Evolutionary conservation across 2,888 invertebrate genomes (phyloP).

Genomic region (Dexiosoma caninum): DNA sequence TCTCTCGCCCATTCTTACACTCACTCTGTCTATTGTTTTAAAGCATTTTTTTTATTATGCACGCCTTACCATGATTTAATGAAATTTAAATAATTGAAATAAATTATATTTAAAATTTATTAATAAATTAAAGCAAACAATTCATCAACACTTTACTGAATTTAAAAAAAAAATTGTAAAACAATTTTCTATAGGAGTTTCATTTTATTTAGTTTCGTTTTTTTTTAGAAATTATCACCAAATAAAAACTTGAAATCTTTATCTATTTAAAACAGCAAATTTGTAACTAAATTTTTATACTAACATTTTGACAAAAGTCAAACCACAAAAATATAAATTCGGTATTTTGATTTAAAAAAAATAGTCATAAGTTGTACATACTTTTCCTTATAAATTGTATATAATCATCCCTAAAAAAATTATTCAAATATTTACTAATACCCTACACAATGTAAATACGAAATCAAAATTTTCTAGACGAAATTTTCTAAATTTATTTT

Average conservation of each 20-base stretch:
- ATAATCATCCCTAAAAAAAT: constrained; percentile 54
- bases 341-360: constrained; percentile 45
- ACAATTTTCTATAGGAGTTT: constrained; percentile 24
- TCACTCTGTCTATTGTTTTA: constrained; percentile 42
- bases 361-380: constrained; percentile 66
- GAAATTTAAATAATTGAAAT: constrained; percentile 13
- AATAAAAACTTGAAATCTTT: constrained; percentile 9
- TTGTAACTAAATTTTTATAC: constrained; percentile 60
- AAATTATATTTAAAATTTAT: not conserved
- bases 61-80: constrained; percentile 49
- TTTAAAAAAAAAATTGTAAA: constrained; percentile 21
- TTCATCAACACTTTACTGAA: constrained; percentile 8
- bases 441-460: constrained; percentile 60
- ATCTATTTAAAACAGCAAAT: constrained; percentile 18
- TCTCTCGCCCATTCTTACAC: constrained; percentile 26
- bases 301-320: constrained; percentile 44
- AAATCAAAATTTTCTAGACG: constrained; percentile 43
- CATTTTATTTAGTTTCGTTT: constrained; percentile 27
- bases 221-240: constrained; percentile 2
- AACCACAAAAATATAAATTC: constrained; percentile 38
- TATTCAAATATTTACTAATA: constrained; percentile 51
- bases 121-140: constrained; percentile 4
- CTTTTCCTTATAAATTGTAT: constrained; percentile 58
- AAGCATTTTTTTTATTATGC: constrained; percentile 55
- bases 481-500: constrained; percentile 52